A percentile compares a stretch with the other conserved stretches of the same genome.
Evolutionary conservation across 53 echinoderm and acorn worm species (phyloP).

Genomic region (Zoroaster sp.): DNA sequence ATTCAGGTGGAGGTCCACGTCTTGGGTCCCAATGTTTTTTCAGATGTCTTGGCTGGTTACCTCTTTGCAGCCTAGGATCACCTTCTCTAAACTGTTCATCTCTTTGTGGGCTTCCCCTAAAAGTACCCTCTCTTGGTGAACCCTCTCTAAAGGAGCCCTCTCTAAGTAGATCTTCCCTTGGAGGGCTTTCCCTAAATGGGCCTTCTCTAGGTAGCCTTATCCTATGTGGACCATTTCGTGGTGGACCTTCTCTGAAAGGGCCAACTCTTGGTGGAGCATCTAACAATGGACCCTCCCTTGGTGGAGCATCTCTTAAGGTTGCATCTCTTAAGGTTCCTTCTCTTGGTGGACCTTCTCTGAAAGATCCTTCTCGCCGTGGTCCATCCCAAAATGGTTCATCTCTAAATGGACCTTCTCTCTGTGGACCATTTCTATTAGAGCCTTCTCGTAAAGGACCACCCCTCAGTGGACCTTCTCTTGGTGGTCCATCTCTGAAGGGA

Average conservation of each 20-base stretch:
- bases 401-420: conserved; percentile 24
- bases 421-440: background rate
- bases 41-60: background rate
- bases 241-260: background rate
- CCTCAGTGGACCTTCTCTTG: background rate
- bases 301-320: background rate
- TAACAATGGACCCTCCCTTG: too few relatives aligned
- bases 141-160: background rate
- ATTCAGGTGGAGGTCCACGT: conserved; percentile 13
- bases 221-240: background rate
- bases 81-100: conserved; percentile 5
- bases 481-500: conserved; percentile 4
- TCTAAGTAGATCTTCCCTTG: background rate
- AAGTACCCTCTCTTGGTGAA: background rate
- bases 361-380: background rate
- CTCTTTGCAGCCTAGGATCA: background rate
- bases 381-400: background rate
- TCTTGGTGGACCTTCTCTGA: background rate
- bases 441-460: conserved; percentile 12
- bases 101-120: background rate
- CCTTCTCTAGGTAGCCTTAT: background rate
- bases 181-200: conserved; percentile 13
- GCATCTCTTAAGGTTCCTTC: background rate
- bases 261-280: background rate
- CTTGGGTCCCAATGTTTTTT: conserved; percentile 16